phyloP scores from a whole-genome alignment of 2,113 vertebrate genomes.

The Thymallus thymallus region DNA sequence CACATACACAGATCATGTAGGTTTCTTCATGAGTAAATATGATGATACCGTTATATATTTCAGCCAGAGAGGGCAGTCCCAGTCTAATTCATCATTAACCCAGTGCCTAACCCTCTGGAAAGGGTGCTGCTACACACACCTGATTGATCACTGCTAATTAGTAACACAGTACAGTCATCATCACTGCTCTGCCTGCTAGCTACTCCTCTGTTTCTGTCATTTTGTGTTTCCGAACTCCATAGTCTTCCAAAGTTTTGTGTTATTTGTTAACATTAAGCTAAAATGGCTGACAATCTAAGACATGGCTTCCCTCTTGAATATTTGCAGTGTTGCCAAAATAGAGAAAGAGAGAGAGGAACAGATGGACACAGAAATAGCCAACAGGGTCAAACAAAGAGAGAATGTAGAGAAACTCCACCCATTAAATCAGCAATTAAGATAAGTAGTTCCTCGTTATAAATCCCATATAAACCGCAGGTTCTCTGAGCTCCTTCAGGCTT shows the following conservation, averaged over 20 bases:
- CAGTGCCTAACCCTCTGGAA: conserved; percentile 15
- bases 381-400: background rate
- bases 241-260: too few species aligned
- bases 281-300: too few species aligned
- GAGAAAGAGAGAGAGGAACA: too few species aligned
- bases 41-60: background rate
- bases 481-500: background rate
- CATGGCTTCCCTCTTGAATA: too few species aligned
- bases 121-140: conserved; percentile 4
- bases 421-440: background rate
- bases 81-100: conserved; percentile 32
- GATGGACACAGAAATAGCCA: background rate
- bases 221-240: too few species aligned
- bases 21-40: background rate
- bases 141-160: conserved; percentile 29
- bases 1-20: background rate
- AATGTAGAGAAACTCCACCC: background rate
- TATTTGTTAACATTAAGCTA: too few species aligned
- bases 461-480: background rate
- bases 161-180: background rate
- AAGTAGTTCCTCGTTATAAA: background rate
- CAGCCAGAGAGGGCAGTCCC: background rate
- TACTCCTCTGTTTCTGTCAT: too few species aligned
- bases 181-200: background rate
- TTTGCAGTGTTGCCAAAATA: too few species aligned